phyloP scores from a whole-genome alignment of 2,888 invertebrate species.

The Diarsia mendica region DNA sequence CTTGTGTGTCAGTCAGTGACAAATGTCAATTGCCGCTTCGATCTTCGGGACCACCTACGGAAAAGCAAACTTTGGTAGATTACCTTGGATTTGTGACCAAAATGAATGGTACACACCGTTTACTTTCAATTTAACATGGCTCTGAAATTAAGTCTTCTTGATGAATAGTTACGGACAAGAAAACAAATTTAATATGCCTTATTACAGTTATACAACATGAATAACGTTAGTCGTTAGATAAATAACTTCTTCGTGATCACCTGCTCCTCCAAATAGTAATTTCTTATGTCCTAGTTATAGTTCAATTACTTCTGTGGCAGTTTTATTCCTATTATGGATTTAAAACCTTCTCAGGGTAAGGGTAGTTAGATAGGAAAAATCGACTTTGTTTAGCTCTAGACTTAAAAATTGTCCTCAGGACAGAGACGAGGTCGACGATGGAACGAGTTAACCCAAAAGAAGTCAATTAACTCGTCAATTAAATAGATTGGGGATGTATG shows the following conservation, averaged over 20 bases:
- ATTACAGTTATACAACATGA: conserved; percentile 26
- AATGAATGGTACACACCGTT: conserved; percentile 29
- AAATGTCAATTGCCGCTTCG: conserved; percentile 70
- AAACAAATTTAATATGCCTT: conserved; percentile 20
- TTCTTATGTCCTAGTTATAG: conserved; percentile 22
- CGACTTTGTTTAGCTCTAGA: neutral
- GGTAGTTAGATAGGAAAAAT: neutral
- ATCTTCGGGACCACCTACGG: conserved; percentile 71
- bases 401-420: no score
- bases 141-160: conserved; percentile 7
- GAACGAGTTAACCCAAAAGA: no score
- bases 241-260: conserved; percentile 15
- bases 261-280: conserved; percentile 23
- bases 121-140: conserved; percentile 29
- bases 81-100: conserved; percentile 35
- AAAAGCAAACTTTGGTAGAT: conserved; percentile 40
- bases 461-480: no score
- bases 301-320: conserved; percentile 24
- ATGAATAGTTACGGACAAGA: conserved; percentile 6
- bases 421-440: no score
- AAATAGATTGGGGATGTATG: no score
- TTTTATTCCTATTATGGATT: neutral
- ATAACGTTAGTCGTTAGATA: conserved; percentile 4
- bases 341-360: neutral
- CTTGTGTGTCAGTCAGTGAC: conserved; percentile 72